phyloP scores from a whole-genome alignment of 2,888 invertebrate genomes.

The Drosophila lutescens region DNA sequence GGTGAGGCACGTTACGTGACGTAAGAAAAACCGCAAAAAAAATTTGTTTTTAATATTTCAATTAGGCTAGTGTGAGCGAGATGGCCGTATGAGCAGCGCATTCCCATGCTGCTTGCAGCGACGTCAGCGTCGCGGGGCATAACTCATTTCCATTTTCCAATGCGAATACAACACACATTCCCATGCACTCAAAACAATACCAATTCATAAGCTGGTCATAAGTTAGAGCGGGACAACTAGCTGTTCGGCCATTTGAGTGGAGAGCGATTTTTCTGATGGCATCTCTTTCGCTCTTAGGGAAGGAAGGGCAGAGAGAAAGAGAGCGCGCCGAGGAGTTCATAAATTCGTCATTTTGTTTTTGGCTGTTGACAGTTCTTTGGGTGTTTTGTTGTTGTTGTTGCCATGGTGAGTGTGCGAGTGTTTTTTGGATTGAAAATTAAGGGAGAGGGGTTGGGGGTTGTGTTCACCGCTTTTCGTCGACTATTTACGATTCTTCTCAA shows the following conservation, averaged over 20 bases:
- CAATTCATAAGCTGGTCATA: not conserved
- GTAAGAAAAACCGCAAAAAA: conserved; percentile 45
- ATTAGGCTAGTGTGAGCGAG: conserved; percentile 48
- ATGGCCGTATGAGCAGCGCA: conserved; percentile 51
- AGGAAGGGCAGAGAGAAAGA: conserved; percentile 21
- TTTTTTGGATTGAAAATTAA: not conserved
- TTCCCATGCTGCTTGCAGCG: conserved; percentile 44
- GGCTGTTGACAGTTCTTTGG: conserved; percentile 80
- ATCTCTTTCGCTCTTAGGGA: conserved; percentile 53
- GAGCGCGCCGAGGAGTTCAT: conserved; percentile 69
- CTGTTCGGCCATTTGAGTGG: conserved; percentile 23
- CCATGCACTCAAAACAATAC: conserved; percentile 48
- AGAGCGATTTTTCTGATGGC: conserved; percentile 37
- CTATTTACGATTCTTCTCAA: conserved; percentile 55
- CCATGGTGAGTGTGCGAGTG: conserved; percentile 37
- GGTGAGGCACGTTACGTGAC: conserved; percentile 49
- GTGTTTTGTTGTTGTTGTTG: conserved; percentile 49
- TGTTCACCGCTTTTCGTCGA: conserved; percentile 66
- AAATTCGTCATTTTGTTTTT: conserved; percentile 83
- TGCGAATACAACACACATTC: conserved; percentile 14
- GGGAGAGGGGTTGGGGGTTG: conserved; percentile 43
- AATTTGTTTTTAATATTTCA: conserved; percentile 74
- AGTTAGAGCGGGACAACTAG: conserved; percentile 58
- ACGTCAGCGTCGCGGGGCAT: conserved; percentile 42
- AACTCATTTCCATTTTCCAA: conserved; percentile 61